Evolutionary conservation across 2,888 invertebrate species (phyloP).

Genomic region (Synergus laeviventris): DNA sequence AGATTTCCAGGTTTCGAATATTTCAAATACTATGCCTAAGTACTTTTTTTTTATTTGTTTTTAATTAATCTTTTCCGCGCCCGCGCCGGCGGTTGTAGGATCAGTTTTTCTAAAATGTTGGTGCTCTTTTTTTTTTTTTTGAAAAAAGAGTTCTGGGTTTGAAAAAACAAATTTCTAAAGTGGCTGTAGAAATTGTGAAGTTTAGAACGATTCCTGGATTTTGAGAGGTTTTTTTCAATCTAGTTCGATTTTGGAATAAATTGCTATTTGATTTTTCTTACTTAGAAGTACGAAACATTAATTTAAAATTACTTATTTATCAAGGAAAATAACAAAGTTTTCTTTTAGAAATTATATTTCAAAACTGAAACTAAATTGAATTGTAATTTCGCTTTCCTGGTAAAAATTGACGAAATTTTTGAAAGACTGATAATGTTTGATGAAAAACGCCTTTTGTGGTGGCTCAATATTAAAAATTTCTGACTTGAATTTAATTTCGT

Average conservation of each 20-base stretch:
- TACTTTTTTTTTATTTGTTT: constrained; percentile 15
- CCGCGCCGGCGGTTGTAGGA: neutral
- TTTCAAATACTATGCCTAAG: neutral
- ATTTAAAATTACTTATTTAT: no score
- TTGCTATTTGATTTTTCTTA: neutral
- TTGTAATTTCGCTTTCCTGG: neutral
- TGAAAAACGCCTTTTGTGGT: neutral
- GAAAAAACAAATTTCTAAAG: neutral
- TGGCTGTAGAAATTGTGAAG: neutral
- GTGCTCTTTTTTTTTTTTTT: no score
- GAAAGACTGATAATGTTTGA: constrained; percentile 13
- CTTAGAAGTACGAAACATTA: no score
- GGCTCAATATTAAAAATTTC: neutral
- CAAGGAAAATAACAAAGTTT: no score
- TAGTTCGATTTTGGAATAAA: neutral
- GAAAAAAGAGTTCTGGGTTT: neutral
- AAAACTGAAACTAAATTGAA: constrained; percentile 2
- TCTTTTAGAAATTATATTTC: neutral
- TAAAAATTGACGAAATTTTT: constrained; percentile 21
- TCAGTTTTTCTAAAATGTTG: neutral
- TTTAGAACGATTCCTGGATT: neutral
- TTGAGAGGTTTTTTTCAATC: neutral
- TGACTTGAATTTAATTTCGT: neutral
- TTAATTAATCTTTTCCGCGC: neutral
- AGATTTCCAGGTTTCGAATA: constrained; percentile 2